A percentile compares a stretch with the other conserved stretches of the same genome.
Evolutionary conservation across 2,113 vertebrate genomes (phyloP).

Genomic region (Equus quagga): DNA sequence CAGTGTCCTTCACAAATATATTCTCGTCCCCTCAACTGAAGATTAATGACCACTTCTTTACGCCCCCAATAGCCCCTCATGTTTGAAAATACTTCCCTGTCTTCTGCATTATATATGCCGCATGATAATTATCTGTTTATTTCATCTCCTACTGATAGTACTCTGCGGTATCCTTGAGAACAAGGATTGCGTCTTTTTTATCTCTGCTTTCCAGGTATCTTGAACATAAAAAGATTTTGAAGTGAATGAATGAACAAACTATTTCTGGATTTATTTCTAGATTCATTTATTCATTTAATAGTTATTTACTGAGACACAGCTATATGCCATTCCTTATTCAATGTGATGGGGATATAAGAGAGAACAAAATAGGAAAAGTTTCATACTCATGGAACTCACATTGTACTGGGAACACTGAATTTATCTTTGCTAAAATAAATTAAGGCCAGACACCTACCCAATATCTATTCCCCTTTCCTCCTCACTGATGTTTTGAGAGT

Average conservation of each 20-base stretch:
- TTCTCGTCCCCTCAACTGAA: not conserved
- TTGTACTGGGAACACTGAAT: not conserved
- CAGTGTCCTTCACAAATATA: not conserved
- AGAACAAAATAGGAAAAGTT: not conserved
- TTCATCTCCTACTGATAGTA: not conserved
- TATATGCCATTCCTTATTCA: not conserved
- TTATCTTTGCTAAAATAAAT: constrained; percentile 18
- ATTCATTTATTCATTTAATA: not conserved
- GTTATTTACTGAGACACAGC: not conserved
- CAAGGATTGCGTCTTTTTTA: not conserved
- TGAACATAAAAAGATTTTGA: not conserved
- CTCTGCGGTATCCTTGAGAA: not conserved
- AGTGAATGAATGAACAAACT: not conserved
- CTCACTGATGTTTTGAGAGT: not conserved
- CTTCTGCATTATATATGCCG: not conserved
- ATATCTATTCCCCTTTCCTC: not conserved
- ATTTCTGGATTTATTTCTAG: not conserved
- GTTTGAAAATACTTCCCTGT: not conserved
- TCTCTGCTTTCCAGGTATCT: not conserved
- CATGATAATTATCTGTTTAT: not conserved
- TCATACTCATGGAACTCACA: not conserved
- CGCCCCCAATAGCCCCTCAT: not conserved
- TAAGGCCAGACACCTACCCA: not conserved
- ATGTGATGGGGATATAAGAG: not conserved
- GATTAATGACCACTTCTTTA: not conserved